phyloP scores from a whole-genome alignment of 2,888 invertebrate genomes.

The Hydriomena furcata region DNA sequence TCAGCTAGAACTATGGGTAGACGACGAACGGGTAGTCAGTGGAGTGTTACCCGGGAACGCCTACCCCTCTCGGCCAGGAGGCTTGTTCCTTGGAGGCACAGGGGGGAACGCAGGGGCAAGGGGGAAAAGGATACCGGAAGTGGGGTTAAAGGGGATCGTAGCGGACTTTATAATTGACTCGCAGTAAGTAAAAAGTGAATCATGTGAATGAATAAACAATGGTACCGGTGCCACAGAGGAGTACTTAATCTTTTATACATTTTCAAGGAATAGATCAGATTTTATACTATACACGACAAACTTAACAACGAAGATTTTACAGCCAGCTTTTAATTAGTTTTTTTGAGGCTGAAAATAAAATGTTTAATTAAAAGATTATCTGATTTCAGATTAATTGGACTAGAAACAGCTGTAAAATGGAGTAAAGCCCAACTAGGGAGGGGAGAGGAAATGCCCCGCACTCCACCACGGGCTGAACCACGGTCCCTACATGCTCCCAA shows the following conservation, averaged over 20 bases:
- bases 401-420: constrained; percentile 58
- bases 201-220: too few relatives aligned
- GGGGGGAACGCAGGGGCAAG: constrained; percentile 81
- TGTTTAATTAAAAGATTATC: too few relatives aligned
- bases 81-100: constrained; percentile 91
- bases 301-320: too few relatives aligned
- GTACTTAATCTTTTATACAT: too few relatives aligned
- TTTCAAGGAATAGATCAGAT: too few relatives aligned
- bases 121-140: constrained; percentile 64
- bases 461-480: constrained; percentile 43
- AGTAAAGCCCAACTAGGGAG: constrained; percentile 59
- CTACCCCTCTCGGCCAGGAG: constrained; percentile 73
- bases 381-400: constrained; percentile 54
- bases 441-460: constrained; percentile 46
- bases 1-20: constrained; percentile 88
- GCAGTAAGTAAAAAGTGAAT: too few relatives aligned
- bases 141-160: constrained; percentile 89
- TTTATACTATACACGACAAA: too few relatives aligned
- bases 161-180: constrained; percentile 93
- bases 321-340: too few relatives aligned
- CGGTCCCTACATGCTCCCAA: constrained; percentile 51
- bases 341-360: too few relatives aligned
- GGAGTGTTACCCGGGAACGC: constrained; percentile 81
- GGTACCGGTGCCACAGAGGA: too few relatives aligned
- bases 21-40: constrained; percentile 86